A percentile compares a stretch with the other conserved stretches of the same genome.
Conservation (phyloP, 2,888 invertebrate genomes). For the Strigamia maritima region DNA sequence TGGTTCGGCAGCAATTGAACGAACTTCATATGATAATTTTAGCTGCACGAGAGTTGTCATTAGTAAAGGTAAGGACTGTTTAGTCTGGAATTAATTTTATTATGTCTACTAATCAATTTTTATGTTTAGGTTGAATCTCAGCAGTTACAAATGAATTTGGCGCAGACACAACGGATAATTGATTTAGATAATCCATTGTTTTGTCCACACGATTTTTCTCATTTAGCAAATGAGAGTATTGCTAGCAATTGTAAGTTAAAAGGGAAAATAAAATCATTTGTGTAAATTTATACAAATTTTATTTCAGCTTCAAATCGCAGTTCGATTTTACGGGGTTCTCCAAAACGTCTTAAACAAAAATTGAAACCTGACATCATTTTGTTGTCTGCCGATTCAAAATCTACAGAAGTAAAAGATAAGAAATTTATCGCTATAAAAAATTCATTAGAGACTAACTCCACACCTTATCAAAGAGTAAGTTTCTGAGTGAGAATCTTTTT, state of each 20-base stretch:
- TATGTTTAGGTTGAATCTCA: slow-evolving; percentile 37
- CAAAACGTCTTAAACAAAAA: background rate
- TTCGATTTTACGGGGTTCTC: background rate
- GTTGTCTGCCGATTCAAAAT: background rate
- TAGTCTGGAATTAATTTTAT: background rate
- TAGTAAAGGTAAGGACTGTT: slow-evolving; percentile 42
- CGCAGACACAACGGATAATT: slow-evolving; percentile 43
- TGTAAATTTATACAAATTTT: background rate
- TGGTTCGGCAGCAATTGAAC: slow-evolving; percentile 61
- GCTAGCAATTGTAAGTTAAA: background rate
- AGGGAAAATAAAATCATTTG: background rate
- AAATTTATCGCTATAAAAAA: background rate
- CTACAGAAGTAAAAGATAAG: background rate
- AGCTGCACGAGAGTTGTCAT: slow-evolving; percentile 66
- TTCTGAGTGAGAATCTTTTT: background rate
- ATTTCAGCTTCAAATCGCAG: background rate
- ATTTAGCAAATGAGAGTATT: slow-evolving; percentile 51
- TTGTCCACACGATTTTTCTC: slow-evolving; percentile 63
- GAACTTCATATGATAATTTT: slow-evolving; percentile 63
- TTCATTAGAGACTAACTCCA: background rate
- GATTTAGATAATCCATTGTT: slow-evolving; percentile 57
- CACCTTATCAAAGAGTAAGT: slow-evolving; percentile 9
- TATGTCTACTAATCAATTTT: background rate
- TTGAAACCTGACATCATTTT: background rate
- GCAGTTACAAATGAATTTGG: slow-evolving; percentile 39